A percentile compares a stretch with the other conserved stretches of the same genome.
Evolutionary conservation across 2,888 invertebrate species (phyloP).

Genomic region (Rhamnusium bicolor): DNA sequence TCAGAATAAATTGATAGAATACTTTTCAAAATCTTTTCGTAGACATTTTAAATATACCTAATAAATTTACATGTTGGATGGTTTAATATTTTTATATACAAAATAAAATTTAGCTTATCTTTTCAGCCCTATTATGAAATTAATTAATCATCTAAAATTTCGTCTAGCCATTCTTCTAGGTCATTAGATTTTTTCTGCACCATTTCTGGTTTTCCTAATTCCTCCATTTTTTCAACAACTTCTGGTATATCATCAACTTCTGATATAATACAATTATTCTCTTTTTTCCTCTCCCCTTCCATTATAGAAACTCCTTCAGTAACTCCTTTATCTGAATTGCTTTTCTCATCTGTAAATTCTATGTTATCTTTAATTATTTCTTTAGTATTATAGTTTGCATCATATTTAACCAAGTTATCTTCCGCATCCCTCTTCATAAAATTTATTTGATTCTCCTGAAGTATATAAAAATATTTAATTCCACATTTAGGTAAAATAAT

Average conservation of each 20-base stretch:
- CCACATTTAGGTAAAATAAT: too few relatives aligned
- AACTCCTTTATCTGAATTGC: not conserved
- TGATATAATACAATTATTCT: not conserved
- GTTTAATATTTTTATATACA: too few relatives aligned
- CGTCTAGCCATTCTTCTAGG: conserved; percentile 60
- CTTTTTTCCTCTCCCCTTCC: not conserved
- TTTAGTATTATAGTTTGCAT: conserved; percentile 1
- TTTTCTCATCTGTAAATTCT: not conserved
- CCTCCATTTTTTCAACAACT: not conserved
- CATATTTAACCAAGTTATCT: conserved; percentile 10
- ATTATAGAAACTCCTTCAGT: not conserved
- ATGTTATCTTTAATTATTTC: not conserved
- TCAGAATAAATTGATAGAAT: too few relatives aligned
- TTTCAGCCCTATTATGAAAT: not conserved
- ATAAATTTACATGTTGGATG: too few relatives aligned
- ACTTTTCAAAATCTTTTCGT: too few relatives aligned
- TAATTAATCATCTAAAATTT: conserved; percentile 57
- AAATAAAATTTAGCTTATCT: too few relatives aligned
- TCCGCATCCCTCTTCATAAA: conserved; percentile 28
- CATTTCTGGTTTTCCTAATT: not conserved
- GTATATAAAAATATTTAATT: not conserved
- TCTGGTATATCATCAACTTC: not conserved
- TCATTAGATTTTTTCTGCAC: conserved; percentile 31
- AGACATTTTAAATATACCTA: too few relatives aligned
- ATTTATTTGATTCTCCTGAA: conserved; percentile 20